phyloP scores from a whole-genome alignment of 2,113 vertebrate genomes.

The Leptobrachium ailaonicum region DNA sequence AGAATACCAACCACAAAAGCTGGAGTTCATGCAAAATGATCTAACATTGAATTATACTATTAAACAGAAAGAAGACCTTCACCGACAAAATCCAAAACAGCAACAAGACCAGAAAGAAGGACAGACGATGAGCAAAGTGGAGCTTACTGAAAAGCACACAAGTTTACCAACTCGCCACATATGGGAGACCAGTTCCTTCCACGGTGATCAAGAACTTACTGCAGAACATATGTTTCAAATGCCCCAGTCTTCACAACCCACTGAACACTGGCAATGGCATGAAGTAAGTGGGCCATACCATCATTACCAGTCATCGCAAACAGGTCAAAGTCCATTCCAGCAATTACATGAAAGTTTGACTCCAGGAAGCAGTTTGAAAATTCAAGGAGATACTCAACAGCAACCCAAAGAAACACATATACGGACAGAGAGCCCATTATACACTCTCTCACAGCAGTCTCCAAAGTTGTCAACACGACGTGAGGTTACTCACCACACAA shows the following conservation, averaged over 20 bases:
- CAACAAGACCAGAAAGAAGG: background rate
- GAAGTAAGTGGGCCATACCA: background rate
- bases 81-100: background rate
- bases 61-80: background rate
- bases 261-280: background rate
- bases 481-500: background rate
- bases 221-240: conserved; percentile 1
- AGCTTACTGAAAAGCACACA: background rate
- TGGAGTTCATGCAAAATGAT: background rate
- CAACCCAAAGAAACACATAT: background rate
- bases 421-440: background rate
- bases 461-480: background rate
- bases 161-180: background rate
- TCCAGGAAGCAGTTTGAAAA: background rate
- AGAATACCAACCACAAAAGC: background rate
- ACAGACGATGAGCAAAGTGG: background rate
- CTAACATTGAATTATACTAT: background rate
- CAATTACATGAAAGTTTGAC: background rate
- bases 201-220: background rate
- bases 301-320: background rate
- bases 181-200: background rate
- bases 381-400: background rate
- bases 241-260: background rate
- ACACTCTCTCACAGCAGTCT: conserved; percentile 9
- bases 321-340: background rate